These are phyloP conservation scores for Pyrgus malvae DNA, from an alignment of 2,888 invertebrate species.

Conservation along the genomic window DNA sequence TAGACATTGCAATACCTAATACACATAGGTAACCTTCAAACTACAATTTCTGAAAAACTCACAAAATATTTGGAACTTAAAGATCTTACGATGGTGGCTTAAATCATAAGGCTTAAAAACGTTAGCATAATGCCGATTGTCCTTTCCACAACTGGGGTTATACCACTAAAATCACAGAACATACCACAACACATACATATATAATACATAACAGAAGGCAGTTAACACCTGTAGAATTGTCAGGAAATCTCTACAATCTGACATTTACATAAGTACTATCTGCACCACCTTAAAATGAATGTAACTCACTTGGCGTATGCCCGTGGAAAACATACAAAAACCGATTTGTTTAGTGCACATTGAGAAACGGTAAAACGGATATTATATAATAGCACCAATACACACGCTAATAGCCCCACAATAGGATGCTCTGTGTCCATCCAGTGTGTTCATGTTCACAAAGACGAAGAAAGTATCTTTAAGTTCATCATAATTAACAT, in stretches of 20 bases:
- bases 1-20: background rate
- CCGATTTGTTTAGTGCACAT: too few relatives aligned
- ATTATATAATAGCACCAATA: too few relatives aligned
- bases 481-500: too few relatives aligned
- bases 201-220: constrained; percentile 4
- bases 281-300: too few relatives aligned
- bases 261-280: background rate
- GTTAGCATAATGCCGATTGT: constrained; percentile 23
- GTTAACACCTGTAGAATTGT: constrained; percentile 22
- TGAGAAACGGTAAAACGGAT: too few relatives aligned
- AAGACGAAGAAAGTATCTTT: too few relatives aligned
- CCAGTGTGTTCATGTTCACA: too few relatives aligned
- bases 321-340: too few relatives aligned
- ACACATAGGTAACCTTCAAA: background rate
- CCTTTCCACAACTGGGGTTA: constrained; percentile 8
- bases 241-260: constrained; percentile 12
- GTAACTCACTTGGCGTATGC: too few relatives aligned
- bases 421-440: too few relatives aligned
- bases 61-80: constrained; percentile 4
- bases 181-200: background rate
- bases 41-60: too few relatives aligned
- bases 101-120: constrained; percentile 13
- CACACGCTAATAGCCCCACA: too few relatives aligned
- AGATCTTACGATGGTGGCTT: constrained; percentile 25
- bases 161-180: background rate